Conservation (phyloP, 2,113 vertebrate genomes). For the Lipophrys pholis region DNA sequence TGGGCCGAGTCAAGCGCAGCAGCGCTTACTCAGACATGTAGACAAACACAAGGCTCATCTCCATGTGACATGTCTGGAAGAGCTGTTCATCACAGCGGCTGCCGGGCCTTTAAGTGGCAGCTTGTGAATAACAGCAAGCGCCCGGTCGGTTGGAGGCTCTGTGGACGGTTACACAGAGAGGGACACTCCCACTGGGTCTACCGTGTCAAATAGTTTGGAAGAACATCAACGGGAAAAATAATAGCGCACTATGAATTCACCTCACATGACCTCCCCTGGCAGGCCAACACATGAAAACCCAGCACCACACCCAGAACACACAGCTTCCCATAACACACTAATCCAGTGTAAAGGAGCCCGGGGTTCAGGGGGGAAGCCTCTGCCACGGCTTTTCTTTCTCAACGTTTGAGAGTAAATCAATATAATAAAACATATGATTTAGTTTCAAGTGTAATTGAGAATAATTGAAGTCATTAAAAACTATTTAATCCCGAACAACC, state of each 20-base stretch:
- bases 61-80: constrained; percentile 56
- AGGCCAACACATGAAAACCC: constrained; percentile 34
- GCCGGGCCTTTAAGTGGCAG: constrained; percentile 13
- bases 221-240: too few relatives aligned
- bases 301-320: constrained; percentile 31
- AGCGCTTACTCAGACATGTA: constrained; percentile 8
- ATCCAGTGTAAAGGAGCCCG: too few relatives aligned
- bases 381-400: too few relatives aligned
- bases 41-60: constrained; percentile 3
- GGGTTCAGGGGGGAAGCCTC: too few relatives aligned
- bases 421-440: too few relatives aligned
- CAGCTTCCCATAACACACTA: background rate
- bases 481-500: too few relatives aligned
- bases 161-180: background rate
- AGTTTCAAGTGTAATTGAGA: too few relatives aligned
- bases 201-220: constrained; percentile 5
- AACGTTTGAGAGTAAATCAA: too few relatives aligned
- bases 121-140: constrained; percentile 36
- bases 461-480: too few relatives aligned
- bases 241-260: too few relatives aligned
- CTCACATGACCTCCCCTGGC: background rate
- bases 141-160: background rate
- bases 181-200: background rate
- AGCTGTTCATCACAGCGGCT: constrained; percentile 35
- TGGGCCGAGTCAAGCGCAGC: constrained; percentile 34